Evolutionary conservation across 1,140 invertebrate genomes (phyloP).

Genomic region (Brachionus rotundiformis): DNA sequence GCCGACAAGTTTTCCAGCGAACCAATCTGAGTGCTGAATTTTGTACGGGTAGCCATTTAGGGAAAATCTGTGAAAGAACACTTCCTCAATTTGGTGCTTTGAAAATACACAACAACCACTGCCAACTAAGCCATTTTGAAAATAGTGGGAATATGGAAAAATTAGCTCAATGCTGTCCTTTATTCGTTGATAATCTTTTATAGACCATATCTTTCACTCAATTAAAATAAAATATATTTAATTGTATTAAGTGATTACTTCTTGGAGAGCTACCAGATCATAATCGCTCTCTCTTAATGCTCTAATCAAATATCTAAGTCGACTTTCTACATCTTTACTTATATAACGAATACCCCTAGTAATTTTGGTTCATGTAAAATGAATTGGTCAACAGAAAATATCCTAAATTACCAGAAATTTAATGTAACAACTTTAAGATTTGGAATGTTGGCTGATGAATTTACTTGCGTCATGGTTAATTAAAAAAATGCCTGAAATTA

Average conservation of each 20-base stretch:
- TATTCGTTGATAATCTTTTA: constrained; percentile 14
- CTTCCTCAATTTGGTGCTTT: background rate
- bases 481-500: background rate
- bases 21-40: constrained; percentile 50
- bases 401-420: constrained; percentile 6
- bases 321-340: constrained; percentile 30
- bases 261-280: constrained; percentile 51
- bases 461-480: constrained; percentile 7
- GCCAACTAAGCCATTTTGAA: constrained; percentile 48
- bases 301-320: constrained; percentile 28
- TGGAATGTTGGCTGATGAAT: background rate
- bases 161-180: background rate
- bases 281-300: constrained; percentile 42
- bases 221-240: background rate
- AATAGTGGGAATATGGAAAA: constrained; percentile 35
- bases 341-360: constrained; percentile 29
- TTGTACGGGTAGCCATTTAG: constrained; percentile 51
- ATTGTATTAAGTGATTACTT: background rate
- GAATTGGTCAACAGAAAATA: background rate
- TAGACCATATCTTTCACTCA: constrained; percentile 6
- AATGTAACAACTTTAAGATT: constrained; percentile 15
- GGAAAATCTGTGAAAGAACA: constrained; percentile 37
- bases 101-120: constrained; percentile 52
- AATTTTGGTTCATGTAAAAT: background rate
- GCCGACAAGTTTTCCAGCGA: constrained; percentile 50